Percentiles rank a stretch among this genome's conserved stretches.
These are phyloP conservation scores for Helleia helle DNA, from an alignment of 2,888 invertebrate genomes.

Conservation along the genomic window DNA sequence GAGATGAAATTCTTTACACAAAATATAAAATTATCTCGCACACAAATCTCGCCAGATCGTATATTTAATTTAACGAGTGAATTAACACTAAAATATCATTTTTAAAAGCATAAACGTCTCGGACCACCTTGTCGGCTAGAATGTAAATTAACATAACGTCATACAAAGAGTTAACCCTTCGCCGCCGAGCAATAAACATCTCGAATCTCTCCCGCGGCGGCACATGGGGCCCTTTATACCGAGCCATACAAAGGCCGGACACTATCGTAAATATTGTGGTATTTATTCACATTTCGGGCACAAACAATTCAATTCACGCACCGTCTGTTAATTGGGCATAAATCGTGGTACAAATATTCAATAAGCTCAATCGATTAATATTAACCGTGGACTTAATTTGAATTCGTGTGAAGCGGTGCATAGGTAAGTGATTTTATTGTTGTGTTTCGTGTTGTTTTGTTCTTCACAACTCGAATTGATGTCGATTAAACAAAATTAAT, in stretches of 20 bases:
- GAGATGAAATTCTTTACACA: too few relatives aligned
- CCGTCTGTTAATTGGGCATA: slow-evolving; percentile 68
- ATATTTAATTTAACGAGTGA: slow-evolving; percentile 38
- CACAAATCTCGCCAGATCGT: too few relatives aligned
- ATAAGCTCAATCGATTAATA: slow-evolving; percentile 66
- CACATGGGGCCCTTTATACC: slow-evolving; percentile 49
- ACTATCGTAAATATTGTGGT: slow-evolving; percentile 72
- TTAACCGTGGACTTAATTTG: slow-evolving; percentile 59
- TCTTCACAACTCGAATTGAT: slow-evolving; percentile 14
- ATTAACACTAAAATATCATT: slow-evolving; percentile 67
- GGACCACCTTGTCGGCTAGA: slow-evolving; percentile 60
- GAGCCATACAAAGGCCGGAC: slow-evolving; percentile 54
- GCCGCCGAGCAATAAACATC: slow-evolving; percentile 53
- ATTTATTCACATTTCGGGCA: slow-evolving; percentile 67
- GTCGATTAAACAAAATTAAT: slow-evolving; percentile 35
- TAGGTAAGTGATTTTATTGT: slow-evolving; percentile 48
- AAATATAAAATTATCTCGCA: too few relatives aligned
- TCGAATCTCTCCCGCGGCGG: slow-evolving; percentile 47
- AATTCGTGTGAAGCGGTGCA: slow-evolving; percentile 52
- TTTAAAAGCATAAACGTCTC: too few relatives aligned
- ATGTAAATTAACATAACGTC: slow-evolving; percentile 48
- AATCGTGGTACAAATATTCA: slow-evolving; percentile 67
- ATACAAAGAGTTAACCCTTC: slow-evolving; percentile 66
- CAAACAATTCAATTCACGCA: slow-evolving; percentile 73
- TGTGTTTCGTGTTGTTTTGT: slow-evolving; percentile 37